Conservation (phyloP, 2,797 vertebrate species). For the Hydrocynus forskahlii region DNA sequence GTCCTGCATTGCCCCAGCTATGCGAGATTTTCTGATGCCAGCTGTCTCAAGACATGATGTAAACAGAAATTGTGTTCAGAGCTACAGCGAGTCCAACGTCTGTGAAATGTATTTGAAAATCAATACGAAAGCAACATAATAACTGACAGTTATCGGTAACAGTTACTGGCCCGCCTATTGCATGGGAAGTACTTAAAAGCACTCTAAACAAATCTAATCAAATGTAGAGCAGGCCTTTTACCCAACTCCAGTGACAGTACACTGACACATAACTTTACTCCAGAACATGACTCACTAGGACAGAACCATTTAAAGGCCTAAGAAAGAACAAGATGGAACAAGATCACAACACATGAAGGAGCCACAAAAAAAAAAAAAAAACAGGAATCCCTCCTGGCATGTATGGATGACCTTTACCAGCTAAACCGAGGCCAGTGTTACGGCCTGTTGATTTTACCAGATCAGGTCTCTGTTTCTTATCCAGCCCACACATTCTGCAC, state of each 20-base stretch:
- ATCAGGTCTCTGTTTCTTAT: conserved; percentile 24
- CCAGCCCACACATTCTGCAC: conserved; percentile 15
- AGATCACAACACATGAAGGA: not conserved
- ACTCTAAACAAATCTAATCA: conserved; percentile 34
- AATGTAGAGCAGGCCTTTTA: not conserved
- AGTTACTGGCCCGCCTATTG: conserved; percentile 27
- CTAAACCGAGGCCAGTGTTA: not conserved
- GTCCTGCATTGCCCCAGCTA: not conserved
- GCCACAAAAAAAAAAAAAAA: not conserved
- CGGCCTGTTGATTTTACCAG: conserved; percentile 22
- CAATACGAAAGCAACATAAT: conserved; percentile 22
- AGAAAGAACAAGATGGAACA: not conserved
- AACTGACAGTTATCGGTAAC: not conserved
- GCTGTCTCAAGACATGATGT: conserved; percentile 16
- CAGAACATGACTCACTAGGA: not conserved
- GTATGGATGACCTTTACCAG: not conserved
- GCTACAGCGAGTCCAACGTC: conserved; percentile 9
- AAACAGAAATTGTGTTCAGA: not conserved
- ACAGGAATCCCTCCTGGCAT: not conserved
- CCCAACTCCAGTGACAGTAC: not conserved
- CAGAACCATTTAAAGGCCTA: not conserved
- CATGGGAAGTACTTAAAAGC: conserved; percentile 14
- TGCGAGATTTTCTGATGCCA: conserved; percentile 7
- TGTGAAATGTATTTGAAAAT: conserved; percentile 41
- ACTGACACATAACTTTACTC: not conserved